A percentile compares a stretch with the other conserved stretches of the same genome.
Evolutionary conservation across 2,888 invertebrate genomes (phyloP).

Genomic region (Seladonia tumulorum): DNA sequence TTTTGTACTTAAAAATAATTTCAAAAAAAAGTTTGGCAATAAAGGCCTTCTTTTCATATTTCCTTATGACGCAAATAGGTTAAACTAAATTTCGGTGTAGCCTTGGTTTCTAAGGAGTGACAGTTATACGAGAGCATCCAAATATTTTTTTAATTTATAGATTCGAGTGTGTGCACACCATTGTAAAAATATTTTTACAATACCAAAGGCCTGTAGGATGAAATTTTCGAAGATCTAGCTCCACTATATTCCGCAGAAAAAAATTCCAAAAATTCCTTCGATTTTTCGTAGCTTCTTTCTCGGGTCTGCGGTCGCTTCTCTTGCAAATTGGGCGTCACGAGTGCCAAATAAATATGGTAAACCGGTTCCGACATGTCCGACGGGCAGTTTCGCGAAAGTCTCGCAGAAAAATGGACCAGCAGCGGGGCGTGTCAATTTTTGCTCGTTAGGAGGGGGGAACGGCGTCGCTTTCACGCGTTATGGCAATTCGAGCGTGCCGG

Average conservation of each 20-base stretch:
- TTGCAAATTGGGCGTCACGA: not conserved
- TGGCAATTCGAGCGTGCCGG: constrained; percentile 1
- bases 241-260: not conserved
- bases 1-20: no score
- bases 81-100: no score
- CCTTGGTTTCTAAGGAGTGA: no score
- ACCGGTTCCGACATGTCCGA: not conserved
- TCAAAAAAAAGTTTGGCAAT: no score
- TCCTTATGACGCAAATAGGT: no score
- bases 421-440: not conserved
- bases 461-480: not conserved
- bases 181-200: no score
- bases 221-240: not conserved
- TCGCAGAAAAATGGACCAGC: not conserved
- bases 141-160: no score
- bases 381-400: not conserved
- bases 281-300: not conserved
- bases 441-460: not conserved
- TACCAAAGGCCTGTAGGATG: no score
- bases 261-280: not conserved
- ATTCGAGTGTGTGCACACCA: no score
- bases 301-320: no score
- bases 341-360: not conserved
- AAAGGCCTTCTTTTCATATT: no score
- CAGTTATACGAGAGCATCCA: no score